Base-by-base conservation (phyloP, 1,140 invertebrate genomes). In the Chironomus striatipennis region DNA sequence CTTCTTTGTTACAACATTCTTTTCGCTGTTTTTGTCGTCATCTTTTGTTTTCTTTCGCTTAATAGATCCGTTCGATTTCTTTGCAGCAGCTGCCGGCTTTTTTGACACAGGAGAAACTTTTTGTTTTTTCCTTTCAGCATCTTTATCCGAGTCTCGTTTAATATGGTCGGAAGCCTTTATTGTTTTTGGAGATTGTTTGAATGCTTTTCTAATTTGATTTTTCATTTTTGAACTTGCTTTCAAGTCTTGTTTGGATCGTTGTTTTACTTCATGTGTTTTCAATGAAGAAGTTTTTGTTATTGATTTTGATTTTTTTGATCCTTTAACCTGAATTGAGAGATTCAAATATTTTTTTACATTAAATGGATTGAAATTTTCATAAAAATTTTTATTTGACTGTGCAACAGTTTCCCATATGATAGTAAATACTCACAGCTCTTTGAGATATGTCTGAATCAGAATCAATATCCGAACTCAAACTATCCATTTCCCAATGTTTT, bases 1-100 rank as follows among this genome's bases (percentile, higher is more conserved):
- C 79, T 95, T 96, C 77, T 90, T 88, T 1, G 94, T 92, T 0
- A 95, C 90, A 88, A 94, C 93, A 77, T 93, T 92, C 78, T 93
- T 93, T 70, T 94, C 92, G 1, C 80, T 79, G 15, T 81, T 81
- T 88, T 94, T 93, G 18, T 91, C 87, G 42, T 92, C 85, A 79
- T 91, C 90, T 73, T 87, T 87, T 76, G 86, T 83, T 73, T 83
- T 86, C 65, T 85, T 84, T 15, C 86, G 81, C 65, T 82, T 82
- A 42, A 70, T 70, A 21, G 74, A 74, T 81, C 79, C 20, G 78
- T 75, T 67, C 79, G 7, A 74, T 73, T 84, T 78, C 73, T 80
- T 79, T 74, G 76, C 78, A 42, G 75, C 75, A 15, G 76, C 20
- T 75, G 73, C 70, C n/a, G 75, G 70, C 74, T 76, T 77, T 43